A percentile compares a stretch with the other conserved stretches of the same genome.
Evolutionary conservation across 2,888 invertebrate species (phyloP).

Genomic region (Stegana nigrithorax): DNA sequence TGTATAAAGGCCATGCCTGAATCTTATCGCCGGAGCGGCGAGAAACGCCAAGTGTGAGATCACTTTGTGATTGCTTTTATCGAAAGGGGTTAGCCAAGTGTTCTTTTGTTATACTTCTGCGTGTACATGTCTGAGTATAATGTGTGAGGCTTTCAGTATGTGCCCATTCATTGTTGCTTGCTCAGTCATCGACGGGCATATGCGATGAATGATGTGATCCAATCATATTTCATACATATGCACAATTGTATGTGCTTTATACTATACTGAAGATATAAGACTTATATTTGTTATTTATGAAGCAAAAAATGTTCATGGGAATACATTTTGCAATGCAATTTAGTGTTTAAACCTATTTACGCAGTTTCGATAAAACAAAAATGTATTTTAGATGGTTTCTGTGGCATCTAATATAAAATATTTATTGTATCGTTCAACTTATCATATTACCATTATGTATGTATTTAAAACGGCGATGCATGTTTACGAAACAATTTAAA

Average conservation of each 20-base stretch:
- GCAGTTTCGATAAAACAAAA: no score
- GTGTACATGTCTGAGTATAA: background rate
- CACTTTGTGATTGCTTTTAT: background rate
- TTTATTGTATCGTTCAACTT: no score
- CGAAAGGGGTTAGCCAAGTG: conserved; percentile 17
- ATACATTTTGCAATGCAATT: no score
- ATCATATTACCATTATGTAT: no score
- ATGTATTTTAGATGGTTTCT: no score
- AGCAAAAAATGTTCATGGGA: background rate
- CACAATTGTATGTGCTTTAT: background rate
- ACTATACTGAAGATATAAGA: background rate
- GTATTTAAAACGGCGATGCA: no score
- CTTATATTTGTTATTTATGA: conserved; percentile 10
- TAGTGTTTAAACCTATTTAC: no score
- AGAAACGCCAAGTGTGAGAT: background rate
- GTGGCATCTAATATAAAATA: no score
- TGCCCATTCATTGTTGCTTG: conserved; percentile 5
- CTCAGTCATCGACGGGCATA: background rate
- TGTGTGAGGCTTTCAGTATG: background rate
- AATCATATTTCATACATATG: background rate
- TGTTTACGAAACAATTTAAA: no score
- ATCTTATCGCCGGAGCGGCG: background rate
- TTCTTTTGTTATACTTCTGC: background rate
- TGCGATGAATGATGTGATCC: conserved; percentile 10
- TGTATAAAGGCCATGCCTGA: conserved; percentile 13